These are phyloP conservation scores for Meghimatium bilineatum DNA, from an alignment of 2,888 invertebrate species.

Conservation along the genomic window DNA sequence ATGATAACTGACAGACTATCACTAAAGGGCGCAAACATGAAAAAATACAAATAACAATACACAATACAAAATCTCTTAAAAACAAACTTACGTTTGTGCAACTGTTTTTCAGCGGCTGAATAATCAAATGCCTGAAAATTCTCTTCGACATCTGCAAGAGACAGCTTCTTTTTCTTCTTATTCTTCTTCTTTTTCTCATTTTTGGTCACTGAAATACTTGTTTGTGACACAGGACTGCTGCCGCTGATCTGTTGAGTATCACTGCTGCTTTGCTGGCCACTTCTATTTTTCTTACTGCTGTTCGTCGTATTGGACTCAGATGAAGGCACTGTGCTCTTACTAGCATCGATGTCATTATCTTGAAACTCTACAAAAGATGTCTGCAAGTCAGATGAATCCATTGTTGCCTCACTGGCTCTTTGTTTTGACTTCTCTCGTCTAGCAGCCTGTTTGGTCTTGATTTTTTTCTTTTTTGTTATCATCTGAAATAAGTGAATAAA, in stretches of 20 bases:
- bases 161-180: slow-evolving; percentile 49
- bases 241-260: neutral
- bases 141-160: slow-evolving; percentile 27
- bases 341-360: neutral
- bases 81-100: slow-evolving; percentile 34
- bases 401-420: slow-evolving; percentile 3
- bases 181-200: slow-evolving; percentile 47
- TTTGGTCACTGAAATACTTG: neutral
- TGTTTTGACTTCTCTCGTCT: slow-evolving; percentile 49
- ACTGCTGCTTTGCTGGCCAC: neutral
- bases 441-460: slow-evolving; percentile 35
- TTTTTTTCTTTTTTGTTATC: slow-evolving; percentile 50
- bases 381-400: neutral
- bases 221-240: neutral
- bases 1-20: too few species aligned
- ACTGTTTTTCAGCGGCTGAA: slow-evolving; percentile 42
- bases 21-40: too few species aligned
- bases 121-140: slow-evolving; percentile 49
- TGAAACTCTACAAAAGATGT: neutral
- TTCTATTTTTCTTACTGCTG: neutral
- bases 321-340: neutral
- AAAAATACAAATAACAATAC: too few species aligned
- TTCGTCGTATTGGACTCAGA: neutral
- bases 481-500: slow-evolving; percentile 17
- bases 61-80: neutral